A percentile compares a stretch with the other conserved stretches of the same genome.
Evolutionary conservation across 2,888 invertebrate genomes (phyloP).

Genomic region (Labia minor): DNA sequence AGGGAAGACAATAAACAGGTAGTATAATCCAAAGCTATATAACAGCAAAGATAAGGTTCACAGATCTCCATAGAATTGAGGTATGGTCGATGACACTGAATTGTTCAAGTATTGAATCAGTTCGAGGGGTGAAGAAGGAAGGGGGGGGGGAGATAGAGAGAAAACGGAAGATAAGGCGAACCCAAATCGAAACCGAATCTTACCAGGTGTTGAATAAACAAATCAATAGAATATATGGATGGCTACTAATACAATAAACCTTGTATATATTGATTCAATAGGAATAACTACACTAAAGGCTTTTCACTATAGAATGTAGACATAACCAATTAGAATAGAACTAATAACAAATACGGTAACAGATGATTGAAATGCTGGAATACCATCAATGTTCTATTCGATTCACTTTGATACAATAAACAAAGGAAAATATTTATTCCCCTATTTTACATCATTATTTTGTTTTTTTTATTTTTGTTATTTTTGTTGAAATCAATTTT

Average conservation of each 20-base stretch:
- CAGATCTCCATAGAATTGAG: not conserved
- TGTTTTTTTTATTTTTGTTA: no score
- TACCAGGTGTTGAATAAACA: not conserved
- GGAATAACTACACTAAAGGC: not conserved
- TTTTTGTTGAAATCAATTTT: no score
- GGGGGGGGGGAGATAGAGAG: not conserved
- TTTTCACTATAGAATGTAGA: not conserved
- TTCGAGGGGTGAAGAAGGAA: not conserved
- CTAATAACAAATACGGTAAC: no score
- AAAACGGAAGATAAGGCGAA: not conserved
- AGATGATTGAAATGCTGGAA: no score
- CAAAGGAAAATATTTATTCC: no score
- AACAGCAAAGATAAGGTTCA: not conserved
- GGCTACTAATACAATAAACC: not conserved
- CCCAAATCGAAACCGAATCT: not conserved
- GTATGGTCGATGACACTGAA: not conserved
- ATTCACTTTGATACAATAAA: no score
- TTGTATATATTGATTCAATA: not conserved
- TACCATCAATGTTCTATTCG: no score
- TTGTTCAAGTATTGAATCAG: not conserved
- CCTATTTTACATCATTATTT: no score
- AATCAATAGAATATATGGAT: not conserved
- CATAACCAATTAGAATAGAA: no score
- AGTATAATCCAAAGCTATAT: not conserved
- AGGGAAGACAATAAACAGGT: not conserved